Evolutionary conservation across 1,140 invertebrate species (phyloP), one percentile per base, ranked within the genome.

Genomic region (Drosophila erecta): DNA sequence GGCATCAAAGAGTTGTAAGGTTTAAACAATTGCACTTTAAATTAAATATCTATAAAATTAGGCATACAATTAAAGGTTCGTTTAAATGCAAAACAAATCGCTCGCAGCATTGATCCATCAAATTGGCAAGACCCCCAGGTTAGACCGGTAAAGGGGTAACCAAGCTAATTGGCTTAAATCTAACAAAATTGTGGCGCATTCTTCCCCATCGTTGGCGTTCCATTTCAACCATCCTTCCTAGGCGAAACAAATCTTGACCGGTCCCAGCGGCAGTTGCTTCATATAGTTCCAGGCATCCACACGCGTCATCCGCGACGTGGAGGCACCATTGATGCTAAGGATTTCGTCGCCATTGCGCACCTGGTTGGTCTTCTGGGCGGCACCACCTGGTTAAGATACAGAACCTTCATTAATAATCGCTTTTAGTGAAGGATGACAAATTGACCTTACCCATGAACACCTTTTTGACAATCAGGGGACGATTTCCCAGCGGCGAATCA

Each of bases 211-310:
- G 44, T 62, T 66, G 41, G 35, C 46, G 8, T 38, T 15, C 6
- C 5, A 33, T 35, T 20, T 27, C 3, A 12, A 27, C 22, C 37
- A n/a, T 49, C 40, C 24, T 38, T 22, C 55, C 81, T 60, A 92
- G 67, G 81, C 77, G 59, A 92, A 89, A 17, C 78, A 53, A 60
- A 92, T 91, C 56, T 93, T 94, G 43, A 97, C 95, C 87, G 95
- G 94, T 33, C 97, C 97, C 76, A 97, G 95, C 56, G 96, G 96
- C 58, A 98, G 91, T 75, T 97, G 96, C 92, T 98, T 98, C 93
- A 98, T 95, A 56, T 97, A 95, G 75, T 96, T 97, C 98, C 98
- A 98, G 38, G 97, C 97, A 93, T 98, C 97, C 62, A 97, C 97
- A 69, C 97, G 94, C 1, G 97, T 96, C 94, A 98, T 96, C 46